Evolutionary conservation across 2,113 vertebrate species (phyloP).

Genomic region (Chaetodon trifascialis): DNA sequence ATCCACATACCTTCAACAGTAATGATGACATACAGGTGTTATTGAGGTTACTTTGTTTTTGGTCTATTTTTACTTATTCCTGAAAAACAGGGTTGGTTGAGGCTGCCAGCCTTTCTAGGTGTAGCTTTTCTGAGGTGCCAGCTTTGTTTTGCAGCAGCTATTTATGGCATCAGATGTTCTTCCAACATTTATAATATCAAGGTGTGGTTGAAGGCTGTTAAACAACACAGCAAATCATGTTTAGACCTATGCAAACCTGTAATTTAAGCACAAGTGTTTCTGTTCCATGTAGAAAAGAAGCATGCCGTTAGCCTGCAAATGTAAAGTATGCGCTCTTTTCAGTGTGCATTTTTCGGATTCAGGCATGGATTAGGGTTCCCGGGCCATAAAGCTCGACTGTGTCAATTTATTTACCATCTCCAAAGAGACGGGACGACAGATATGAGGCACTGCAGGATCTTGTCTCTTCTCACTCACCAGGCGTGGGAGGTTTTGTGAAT

Average conservation of each 20-base stretch:
- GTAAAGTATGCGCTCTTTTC: conserved; percentile 63
- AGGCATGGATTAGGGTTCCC: conserved; percentile 70
- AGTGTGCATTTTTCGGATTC: conserved; percentile 73
- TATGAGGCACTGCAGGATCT: conserved; percentile 62
- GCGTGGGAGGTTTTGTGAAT: conserved; percentile 71
- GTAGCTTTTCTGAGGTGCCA: conserved; percentile 45
- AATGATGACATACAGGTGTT: conserved; percentile 62
- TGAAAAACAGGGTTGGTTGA: conserved; percentile 38
- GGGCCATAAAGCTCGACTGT: conserved; percentile 53
- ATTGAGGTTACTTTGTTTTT: conserved; percentile 61
- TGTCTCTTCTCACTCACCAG: conserved; percentile 75
- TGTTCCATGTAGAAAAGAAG: conserved; percentile 23
- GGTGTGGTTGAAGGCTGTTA: conserved; percentile 48
- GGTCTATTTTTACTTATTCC: conserved; percentile 43
- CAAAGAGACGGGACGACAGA: conserved; percentile 66
- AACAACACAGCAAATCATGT: conserved; percentile 42
- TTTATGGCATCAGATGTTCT: conserved; percentile 57
- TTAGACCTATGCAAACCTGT: conserved; percentile 31
- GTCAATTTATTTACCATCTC: conserved; percentile 77
- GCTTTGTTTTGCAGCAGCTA: conserved; percentile 64
- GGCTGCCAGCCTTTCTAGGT: conserved; percentile 47
- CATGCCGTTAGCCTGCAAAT: conserved; percentile 18
- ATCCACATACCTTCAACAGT: conserved; percentile 55
- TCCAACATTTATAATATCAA: conserved; percentile 60
- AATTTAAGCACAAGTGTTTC: conserved; percentile 45